Evolutionary conservation across 2,888 invertebrate genomes (phyloP), one percentile per base, ranked within the genome.

Genomic region (Papilio protenor): DNA sequence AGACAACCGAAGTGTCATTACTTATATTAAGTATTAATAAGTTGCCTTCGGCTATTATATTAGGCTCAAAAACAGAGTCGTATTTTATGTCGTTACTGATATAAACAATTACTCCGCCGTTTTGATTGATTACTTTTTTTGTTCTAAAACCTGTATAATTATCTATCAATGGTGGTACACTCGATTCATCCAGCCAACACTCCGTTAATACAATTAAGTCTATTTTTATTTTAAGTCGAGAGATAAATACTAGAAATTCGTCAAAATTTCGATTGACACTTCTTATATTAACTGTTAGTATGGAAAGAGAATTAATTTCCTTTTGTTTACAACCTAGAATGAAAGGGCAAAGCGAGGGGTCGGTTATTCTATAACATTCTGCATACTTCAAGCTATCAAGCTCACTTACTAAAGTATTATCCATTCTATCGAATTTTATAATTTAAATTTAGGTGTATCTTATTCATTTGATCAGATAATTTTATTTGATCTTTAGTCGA

Each of bases 281-380:
- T 69, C 69, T 69, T 40, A 69, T 69, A 40, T 69, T 69, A n/a
- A 69, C 69, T 18, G 69, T 69, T 33, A 69, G 11, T 69, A 69
- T 69, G 14, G 33, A 18, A 27, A 69, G 69, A n/a, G 69, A 69
- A 64, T 64, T 64, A 14, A 18, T 5, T 69, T 69, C 69, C 45
- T n/a, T 45, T 45, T 45, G 45, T 69, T 47, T 18, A 47, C 45
- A 69, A 14, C 47, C 1, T 69, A 69, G n/a, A 11, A 66, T 40
- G 66, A 12, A 6, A 40, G 66, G 18, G 12, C 66, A 66, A 18
- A 66, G 66, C 33, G 66, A 14, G 18, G 66, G 40, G n/a, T 66
- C 40, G 18, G 66, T n/a, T 33, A 66, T 66, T 66, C n/a, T 66
- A 40, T 40, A 66, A 66, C 66, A 66, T 40, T 33, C 40, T 40